These are phyloP conservation scores for Ostrea edulis DNA, from an alignment of 1,140 invertebrate genomes.

Conservation along the genomic window DNA sequence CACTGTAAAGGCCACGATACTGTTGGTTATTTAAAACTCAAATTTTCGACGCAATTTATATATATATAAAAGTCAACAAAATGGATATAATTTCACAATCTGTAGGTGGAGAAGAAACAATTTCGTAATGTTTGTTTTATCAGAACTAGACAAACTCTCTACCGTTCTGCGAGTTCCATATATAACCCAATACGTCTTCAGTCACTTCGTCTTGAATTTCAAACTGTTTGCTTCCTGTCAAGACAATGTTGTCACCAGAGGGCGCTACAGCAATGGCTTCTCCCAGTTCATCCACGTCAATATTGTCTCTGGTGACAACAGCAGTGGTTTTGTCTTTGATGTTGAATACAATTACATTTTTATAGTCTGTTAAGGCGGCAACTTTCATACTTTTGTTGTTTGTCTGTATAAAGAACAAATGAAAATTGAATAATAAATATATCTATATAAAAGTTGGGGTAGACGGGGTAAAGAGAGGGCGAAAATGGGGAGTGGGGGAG, in stretches of 20 bases:
- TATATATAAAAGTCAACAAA: too few relatives aligned
- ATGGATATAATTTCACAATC: not conserved
- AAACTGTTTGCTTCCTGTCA: slow-evolving; percentile 4
- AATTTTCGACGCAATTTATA: too few relatives aligned
- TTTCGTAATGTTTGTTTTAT: not conserved
- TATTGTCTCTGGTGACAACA: not conserved
- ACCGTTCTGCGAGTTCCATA: slow-evolving; percentile 27
- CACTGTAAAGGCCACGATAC: not conserved
- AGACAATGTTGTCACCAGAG: slow-evolving; percentile 3
- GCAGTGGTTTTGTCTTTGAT: not conserved
- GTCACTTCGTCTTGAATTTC: not conserved
- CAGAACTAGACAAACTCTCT: not conserved
- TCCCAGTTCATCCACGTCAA: slow-evolving; percentile 1
- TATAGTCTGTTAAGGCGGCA: not conserved
- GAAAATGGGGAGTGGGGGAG: too few relatives aligned
- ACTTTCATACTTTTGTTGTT: slow-evolving; percentile 26
- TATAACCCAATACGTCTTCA: slow-evolving; percentile 20
- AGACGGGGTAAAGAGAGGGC: too few relatives aligned
- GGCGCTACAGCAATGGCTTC: slow-evolving; percentile 7
- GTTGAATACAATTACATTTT: slow-evolving; percentile 5
- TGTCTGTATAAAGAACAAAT: slow-evolving; percentile 5
- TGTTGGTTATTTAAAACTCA: not conserved
- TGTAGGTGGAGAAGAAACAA: too few relatives aligned
- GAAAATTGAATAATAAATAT: not conserved
- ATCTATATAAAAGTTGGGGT: not conserved